Base-by-base conservation (phyloP, 2,888 invertebrate species). In the Tiliacea citrago region DNA sequence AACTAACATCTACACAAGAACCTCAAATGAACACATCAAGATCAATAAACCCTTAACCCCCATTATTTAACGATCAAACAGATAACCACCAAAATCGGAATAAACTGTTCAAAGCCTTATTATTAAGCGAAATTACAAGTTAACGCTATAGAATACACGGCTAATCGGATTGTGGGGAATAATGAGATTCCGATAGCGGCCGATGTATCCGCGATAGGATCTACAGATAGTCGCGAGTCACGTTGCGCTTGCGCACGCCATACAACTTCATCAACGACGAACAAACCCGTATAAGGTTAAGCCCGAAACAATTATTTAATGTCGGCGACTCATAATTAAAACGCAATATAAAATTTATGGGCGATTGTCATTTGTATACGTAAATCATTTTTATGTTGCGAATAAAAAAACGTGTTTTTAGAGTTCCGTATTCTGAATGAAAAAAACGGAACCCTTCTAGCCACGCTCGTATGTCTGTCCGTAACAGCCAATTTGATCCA, bases 131-230 rank as follows among this genome's bases (percentile, higher is more conserved):
- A 83, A 87, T 87, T 87, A 88, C 89, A 82, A 86, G 85, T 85
- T 85, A 87, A 90, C 88, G 86, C 86, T 81, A 79, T 82, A 86
- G 86, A 87, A 89, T 88, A 91, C 89, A 89, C 85, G 87, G 79
- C 85, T 92, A 93, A 93, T 93, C 92, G 91, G 90, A 92, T 92
- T 89, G 91, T 87, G 86, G 82, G 89, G 90, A 90, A 91, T 92
- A 91, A 92, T 90, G 91, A 92, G 92, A 92, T 90, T 87, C 90
- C 86, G 92, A 92, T 92, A 90, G 88, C 82, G 87, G 77, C 73
- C 88, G 81, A 88, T 89, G 88, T 90, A 91, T 90, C 89, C 86
- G 84, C 77, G 93, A 94, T 94, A 92, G 84, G 81, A 92, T 93
- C 92, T 89, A 71, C 77, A 85, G 89, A 90, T 90, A 88, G 87